phyloP scores from a whole-genome alignment of 2,113 vertebrate genomes.

The Lipotes vexillifer region DNA sequence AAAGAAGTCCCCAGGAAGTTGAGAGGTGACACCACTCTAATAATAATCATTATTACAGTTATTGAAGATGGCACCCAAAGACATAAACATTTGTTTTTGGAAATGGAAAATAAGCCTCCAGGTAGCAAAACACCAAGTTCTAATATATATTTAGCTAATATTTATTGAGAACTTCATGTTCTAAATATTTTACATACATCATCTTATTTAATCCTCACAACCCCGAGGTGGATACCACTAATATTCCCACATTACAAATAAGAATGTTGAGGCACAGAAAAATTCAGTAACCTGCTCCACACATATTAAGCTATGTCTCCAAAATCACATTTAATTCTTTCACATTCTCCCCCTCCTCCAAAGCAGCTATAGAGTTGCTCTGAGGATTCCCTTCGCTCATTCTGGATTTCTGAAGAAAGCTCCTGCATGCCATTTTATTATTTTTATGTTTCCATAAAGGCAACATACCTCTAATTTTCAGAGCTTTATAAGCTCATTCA shows the following conservation, averaged over 20 bases:
- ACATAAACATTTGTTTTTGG: neutral
- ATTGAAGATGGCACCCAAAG: neutral
- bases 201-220: neutral
- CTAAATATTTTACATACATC: neutral
- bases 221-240: neutral
- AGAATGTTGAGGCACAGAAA: neutral
- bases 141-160: neutral
- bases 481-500: neutral
- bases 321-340: neutral
- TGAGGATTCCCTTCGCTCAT: neutral
- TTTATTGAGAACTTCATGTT: neutral
- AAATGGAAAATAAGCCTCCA: constrained; percentile 31
- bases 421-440: neutral
- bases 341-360: neutral
- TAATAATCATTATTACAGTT: neutral
- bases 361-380: neutral
- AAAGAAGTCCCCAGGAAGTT: neutral
- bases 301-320: neutral
- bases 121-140: neutral
- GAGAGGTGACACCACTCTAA: neutral
- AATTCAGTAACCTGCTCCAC: neutral
- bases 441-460: neutral
- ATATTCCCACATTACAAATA: neutral
- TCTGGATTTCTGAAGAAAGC: neutral
- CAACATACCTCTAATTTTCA: neutral